A percentile compares a stretch with the other conserved stretches of the same genome.
These are phyloP conservation scores for Hypsibius dujardini DNA, from an alignment of 1,140 invertebrate genomes.

Conservation along the genomic window DNA sequence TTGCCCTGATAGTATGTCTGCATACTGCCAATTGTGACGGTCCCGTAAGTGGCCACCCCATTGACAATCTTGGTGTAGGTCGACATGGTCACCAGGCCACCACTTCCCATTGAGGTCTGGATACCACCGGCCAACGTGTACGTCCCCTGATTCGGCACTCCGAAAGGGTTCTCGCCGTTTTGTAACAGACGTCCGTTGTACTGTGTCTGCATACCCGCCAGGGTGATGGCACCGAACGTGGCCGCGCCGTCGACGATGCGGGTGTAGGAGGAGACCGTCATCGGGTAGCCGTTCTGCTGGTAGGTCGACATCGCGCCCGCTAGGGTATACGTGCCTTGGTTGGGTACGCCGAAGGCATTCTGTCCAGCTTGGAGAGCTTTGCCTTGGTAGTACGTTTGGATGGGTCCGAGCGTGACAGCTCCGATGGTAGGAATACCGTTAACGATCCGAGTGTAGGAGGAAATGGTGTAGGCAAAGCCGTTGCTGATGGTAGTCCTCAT, in stretches of 20 bases:
- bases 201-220: not conserved
- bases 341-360: not conserved
- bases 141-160: not conserved
- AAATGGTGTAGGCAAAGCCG: not conserved
- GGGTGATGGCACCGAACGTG: not conserved
- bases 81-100: not conserved
- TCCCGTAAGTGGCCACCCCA: not conserved
- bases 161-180: not conserved
- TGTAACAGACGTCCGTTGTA: not conserved
- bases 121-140: conserved; percentile 3
- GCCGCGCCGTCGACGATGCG: conserved; percentile 3
- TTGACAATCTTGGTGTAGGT: not conserved
- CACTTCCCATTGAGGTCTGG: not conserved
- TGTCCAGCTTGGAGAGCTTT: not conserved
- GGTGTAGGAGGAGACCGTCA: not conserved
- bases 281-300: not conserved
- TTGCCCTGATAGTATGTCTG: not conserved
- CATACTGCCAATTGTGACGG: not conserved
- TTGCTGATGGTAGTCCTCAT: not conserved
- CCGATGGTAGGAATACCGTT: conserved; percentile 4
- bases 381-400: not conserved
- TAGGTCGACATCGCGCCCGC: not conserved
- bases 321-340: not conserved
- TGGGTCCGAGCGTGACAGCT: not conserved
- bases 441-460: not conserved